Evolutionary conservation across 1,140 invertebrate genomes (phyloP), one percentile per base, ranked within the genome.

Genomic region (Daktulosphaira vitifoliae): DNA sequence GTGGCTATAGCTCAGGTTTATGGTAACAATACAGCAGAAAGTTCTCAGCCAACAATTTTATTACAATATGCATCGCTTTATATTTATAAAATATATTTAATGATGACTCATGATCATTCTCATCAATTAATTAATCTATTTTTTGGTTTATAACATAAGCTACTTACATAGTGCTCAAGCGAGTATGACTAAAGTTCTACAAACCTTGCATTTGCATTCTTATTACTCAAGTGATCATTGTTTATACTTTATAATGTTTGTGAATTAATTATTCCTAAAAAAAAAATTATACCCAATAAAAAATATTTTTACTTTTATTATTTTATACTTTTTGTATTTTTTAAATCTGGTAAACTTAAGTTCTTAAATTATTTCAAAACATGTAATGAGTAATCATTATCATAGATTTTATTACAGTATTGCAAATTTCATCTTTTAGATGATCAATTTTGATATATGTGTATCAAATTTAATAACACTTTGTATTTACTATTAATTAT

Each of bases 1-100:
- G 80, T 46, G 80, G 80, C 3, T 81, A 78, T 70, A 80, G 79
- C 3, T 79, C 78, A 0, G 79, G 79, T 5, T 74, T 81, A 18
- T 81, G 80, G 80, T 81, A 78, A 78, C 26, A 7, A 5, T 29
- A 26, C 13, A 11, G 20, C 29, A n/a, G 18, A 8, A 50, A 49
- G 16, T 13, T 5, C 13, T 16, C 54, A 44, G 20, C 66, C 1
- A 48, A 29, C 29, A 3, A 29, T 22, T 18, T 62, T 29, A 5
- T 48, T 16, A 48, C 56, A 62, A 46, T 62, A 29, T 56, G 44
- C 56, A 62, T 62, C 3, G 42, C 42, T 62, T 62, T 62, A 25
- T 62, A 48, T 62, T 62, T 46, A n/a, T 13, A 44, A 8, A 33
- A 48, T 48, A 62, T 48, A 59, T 59, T 20, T 44, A 16, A 46